Evolutionary conservation across 2,797 vertebrate species (phyloP).

Genomic region (Parauchenoglanis punctatus): DNA sequence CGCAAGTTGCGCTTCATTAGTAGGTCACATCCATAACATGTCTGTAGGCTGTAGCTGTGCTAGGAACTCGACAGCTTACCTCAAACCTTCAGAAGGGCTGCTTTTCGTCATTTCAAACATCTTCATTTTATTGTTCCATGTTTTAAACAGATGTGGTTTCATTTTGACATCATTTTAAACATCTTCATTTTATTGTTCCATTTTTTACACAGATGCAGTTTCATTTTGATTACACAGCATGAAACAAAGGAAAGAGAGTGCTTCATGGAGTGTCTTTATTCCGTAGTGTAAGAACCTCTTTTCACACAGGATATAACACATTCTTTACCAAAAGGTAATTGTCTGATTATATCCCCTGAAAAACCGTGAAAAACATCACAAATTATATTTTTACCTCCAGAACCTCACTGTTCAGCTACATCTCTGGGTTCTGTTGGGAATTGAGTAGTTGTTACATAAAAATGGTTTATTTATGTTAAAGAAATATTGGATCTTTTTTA

Average conservation of each 20-base stretch:
- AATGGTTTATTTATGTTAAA: neutral
- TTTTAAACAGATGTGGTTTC: neutral
- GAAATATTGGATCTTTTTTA: neutral
- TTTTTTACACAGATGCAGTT: neutral
- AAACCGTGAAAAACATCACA: neutral
- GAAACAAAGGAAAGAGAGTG: too few species aligned
- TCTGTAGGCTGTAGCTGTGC: neutral
- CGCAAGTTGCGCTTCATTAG: neutral
- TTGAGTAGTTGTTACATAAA: neutral
- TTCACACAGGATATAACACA: neutral
- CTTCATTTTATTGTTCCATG: neutral
- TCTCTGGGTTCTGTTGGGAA: neutral
- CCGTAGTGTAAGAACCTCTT: neutral
- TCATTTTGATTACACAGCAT: constrained; percentile 5
- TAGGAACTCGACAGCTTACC: neutral
- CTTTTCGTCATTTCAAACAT: neutral
- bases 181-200: neutral
- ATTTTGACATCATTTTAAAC: neutral
- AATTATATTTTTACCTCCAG: neutral
- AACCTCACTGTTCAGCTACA: neutral
- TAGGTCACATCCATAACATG: neutral
- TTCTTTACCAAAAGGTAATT: neutral
- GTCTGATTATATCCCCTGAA: neutral
- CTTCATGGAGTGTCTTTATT: neutral
- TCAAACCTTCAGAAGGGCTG: neutral